Conservation (phyloP, 2,113 vertebrate species). For the Setophaga kirtlandii region DNA sequence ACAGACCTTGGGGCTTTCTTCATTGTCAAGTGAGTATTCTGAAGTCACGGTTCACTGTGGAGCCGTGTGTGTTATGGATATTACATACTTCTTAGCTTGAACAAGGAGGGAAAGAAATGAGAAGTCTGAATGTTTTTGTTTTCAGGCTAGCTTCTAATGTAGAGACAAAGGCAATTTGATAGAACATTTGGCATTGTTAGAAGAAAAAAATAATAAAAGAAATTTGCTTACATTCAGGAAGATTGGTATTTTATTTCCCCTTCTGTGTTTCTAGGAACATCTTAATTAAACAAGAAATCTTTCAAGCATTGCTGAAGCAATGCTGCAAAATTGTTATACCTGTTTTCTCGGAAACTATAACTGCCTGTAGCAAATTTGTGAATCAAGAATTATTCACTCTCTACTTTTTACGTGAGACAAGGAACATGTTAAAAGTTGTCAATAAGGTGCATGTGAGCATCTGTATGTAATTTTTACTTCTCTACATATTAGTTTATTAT, state of each 20-base stretch:
- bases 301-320: background rate
- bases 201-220: background rate
- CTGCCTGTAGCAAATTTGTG: background rate
- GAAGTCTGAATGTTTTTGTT: slow-evolving; percentile 48
- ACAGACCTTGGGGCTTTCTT: background rate
- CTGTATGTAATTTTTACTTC: background rate
- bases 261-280: background rate
- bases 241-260: background rate
- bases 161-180: background rate
- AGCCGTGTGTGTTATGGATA: background rate
- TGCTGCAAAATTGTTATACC: background rate
- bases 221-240: background rate
- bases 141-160: slow-evolving; percentile 17
- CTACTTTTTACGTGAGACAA: background rate
- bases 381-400: background rate
- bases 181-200: background rate
- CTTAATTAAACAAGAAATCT: slow-evolving; percentile 35
- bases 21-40: background rate
- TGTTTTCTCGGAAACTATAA: background rate
- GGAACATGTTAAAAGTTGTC: background rate
- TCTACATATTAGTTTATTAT: background rate
- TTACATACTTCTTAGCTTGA: background rate
- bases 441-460: background rate
- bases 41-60: background rate
- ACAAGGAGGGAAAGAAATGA: background rate